These are phyloP conservation scores for Microtus montanus DNA, from an alignment of 2,113 vertebrate species.

Conservation along the genomic window DNA sequence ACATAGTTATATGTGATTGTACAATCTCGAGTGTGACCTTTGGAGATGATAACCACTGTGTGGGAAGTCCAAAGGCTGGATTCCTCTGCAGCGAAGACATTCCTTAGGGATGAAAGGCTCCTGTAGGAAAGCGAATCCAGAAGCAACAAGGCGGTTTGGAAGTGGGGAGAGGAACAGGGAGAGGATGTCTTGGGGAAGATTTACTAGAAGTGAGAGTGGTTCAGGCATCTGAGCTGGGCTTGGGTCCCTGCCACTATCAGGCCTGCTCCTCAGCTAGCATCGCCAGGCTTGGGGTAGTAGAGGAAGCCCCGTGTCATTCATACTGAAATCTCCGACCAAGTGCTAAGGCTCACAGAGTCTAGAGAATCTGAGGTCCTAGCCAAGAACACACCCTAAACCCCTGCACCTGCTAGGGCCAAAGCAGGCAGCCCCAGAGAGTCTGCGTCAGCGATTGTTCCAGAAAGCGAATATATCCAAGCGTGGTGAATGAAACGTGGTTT, in stretches of 20 bases:
- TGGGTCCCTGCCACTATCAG: not conserved
- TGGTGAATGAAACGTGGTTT: not conserved
- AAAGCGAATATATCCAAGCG: not conserved
- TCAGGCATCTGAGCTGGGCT: too few species aligned
- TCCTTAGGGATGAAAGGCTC: slow-evolving; percentile 12
- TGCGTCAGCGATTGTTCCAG: not conserved
- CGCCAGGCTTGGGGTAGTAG: not conserved
- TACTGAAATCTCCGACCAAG: not conserved
- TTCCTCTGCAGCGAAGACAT: not conserved
- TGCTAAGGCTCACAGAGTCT: not conserved
- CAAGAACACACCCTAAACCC: not conserved
- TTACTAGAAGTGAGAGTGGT: not conserved
- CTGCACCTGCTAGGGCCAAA: not conserved
- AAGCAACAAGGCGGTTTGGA: not conserved
- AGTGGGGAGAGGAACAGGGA: not conserved
- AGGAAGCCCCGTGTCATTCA: not conserved
- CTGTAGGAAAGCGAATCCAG: not conserved
- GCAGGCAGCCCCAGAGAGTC: not conserved
- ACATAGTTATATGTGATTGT: not conserved
- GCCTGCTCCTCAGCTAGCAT: too few species aligned
- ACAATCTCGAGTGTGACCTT: not conserved
- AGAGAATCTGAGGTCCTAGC: not conserved
- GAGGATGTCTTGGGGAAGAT: not conserved
- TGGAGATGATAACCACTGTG: not conserved
- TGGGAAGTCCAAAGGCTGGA: not conserved